phyloP scores from a whole-genome alignment of 1,140 invertebrate species.

The Atta cephalotes region DNA sequence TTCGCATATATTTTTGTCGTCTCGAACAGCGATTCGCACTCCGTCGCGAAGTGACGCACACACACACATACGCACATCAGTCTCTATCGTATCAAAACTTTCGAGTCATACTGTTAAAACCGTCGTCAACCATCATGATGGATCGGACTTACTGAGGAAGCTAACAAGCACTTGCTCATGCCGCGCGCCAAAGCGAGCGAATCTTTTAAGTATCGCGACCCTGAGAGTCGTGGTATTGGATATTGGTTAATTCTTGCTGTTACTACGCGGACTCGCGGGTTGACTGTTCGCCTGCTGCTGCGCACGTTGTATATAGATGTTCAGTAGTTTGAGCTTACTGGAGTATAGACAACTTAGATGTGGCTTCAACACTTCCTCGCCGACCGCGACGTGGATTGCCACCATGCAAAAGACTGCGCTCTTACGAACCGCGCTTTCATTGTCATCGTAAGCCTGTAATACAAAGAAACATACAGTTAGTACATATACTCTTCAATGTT shows the following conservation, averaged over 20 bases:
- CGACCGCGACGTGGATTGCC: conserved; percentile 94
- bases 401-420: conserved; percentile 98
- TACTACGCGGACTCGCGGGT: conserved; percentile 82
- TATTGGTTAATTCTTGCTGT: conserved; percentile 83
- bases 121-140: conserved; percentile 55
- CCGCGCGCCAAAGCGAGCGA: conserved; percentile 79
- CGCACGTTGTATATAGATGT: conserved; percentile 91
- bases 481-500: too few relatives aligned
- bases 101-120: conserved; percentile 51
- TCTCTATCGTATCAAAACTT: conserved; percentile 64
- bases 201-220: conserved; percentile 82
- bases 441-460: conserved; percentile 93
- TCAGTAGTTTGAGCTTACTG: conserved; percentile 93
- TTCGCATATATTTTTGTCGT: conserved; percentile 61
- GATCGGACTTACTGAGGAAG: conserved; percentile 82
- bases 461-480: not conserved
- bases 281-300: conserved; percentile 84
- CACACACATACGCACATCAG: conserved; percentile 55
- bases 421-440: conserved; percentile 96
- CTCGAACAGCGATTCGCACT: conserved; percentile 37
- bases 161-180: conserved; percentile 81
- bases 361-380: conserved; percentile 93
- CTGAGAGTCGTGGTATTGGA: conserved; percentile 79
- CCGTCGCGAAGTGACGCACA: conserved; percentile 31
- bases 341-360: conserved; percentile 92